Conservation (phyloP, 2,888 invertebrate species). For the Tortrix viridana region DNA sequence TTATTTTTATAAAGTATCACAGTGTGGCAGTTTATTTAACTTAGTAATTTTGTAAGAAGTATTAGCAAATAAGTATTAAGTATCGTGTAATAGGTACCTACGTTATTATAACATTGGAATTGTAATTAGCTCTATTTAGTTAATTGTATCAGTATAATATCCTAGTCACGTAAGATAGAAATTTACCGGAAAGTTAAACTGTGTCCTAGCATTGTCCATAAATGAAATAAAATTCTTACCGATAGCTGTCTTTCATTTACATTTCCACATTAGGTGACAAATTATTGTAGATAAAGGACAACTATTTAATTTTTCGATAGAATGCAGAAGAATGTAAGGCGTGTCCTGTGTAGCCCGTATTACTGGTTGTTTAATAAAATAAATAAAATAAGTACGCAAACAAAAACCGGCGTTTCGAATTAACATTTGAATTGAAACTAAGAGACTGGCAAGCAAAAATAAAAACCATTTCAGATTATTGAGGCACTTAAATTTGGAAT, state of each 20-base stretch:
- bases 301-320: neutral
- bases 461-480: no score
- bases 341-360: no score
- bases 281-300: neutral
- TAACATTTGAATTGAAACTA: neutral
- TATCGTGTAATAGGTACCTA: constrained; percentile 11
- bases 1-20: constrained; percentile 3
- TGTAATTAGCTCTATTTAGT: constrained; percentile 26
- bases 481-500: no score
- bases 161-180: constrained; percentile 55
- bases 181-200: constrained; percentile 34
- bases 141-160: constrained; percentile 44
- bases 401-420: constrained; percentile 2
- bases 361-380: neutral
- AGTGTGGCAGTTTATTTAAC: neutral
- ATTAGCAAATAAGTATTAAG: constrained; percentile 13
- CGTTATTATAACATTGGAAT: constrained; percentile 18
- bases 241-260: constrained; percentile 11
- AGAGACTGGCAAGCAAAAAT: no score
- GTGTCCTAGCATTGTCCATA: constrained; percentile 46
- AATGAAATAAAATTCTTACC: constrained; percentile 53
- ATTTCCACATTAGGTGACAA: neutral
- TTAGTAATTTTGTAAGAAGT: constrained; percentile 22
- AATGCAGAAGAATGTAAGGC: neutral
- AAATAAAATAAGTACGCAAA: constrained; percentile 16